Percentiles rank a stretch among this genome's conserved stretches.
These are phyloP conservation scores for Sarcophaga rosellei DNA, from an alignment of 2,888 invertebrate species.

Conservation along the genomic window DNA sequence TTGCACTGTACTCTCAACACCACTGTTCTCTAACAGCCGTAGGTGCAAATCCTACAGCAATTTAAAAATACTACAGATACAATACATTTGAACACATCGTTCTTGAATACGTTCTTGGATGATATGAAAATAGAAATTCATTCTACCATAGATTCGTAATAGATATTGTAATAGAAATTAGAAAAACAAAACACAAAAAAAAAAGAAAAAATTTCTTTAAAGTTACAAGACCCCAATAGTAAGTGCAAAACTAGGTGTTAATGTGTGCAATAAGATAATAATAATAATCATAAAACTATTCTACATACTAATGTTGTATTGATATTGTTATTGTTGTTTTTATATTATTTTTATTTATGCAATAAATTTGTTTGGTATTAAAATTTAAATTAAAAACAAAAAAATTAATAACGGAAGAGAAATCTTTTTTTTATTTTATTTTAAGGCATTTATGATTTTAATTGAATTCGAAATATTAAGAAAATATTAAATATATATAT, in stretches of 20 bases:
- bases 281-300: neutral
- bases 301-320: neutral
- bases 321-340: neutral
- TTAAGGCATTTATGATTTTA: no score
- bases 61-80: neutral
- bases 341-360: neutral
- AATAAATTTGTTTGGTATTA: neutral
- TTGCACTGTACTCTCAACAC: neutral
- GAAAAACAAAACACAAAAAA: neutral
- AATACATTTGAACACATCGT: neutral
- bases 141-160: neutral
- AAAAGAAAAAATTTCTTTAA: neutral
- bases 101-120: no score
- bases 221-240: slow-evolving; percentile 5
- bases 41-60: neutral
- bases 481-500: no score
- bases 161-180: no score
- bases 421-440: no score
- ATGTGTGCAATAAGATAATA: neutral
- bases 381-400: neutral
- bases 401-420: no score
- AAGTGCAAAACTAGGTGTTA: slow-evolving; percentile 2
- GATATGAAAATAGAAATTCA: neutral
- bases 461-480: no score
- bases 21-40: neutral